These are phyloP conservation scores for Xylocopa sonorina DNA, from an alignment of 1,140 invertebrate genomes.

Conservation along the genomic window DNA sequence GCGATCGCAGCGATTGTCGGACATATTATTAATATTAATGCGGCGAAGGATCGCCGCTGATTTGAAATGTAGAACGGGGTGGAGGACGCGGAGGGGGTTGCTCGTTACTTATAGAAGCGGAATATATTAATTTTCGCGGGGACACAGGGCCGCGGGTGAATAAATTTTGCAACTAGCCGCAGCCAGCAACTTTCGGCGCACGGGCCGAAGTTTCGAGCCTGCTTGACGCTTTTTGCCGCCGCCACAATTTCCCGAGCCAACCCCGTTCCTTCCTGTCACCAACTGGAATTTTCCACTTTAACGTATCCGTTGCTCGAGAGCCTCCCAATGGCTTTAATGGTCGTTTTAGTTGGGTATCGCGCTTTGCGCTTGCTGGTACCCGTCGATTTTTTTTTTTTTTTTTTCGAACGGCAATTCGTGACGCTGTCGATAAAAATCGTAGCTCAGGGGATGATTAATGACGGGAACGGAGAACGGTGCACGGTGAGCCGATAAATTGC, in stretches of 20 bases:
- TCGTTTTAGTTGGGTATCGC: slow-evolving; percentile 13
- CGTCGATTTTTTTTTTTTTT: background rate
- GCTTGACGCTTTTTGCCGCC: slow-evolving; percentile 46
- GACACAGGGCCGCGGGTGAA: slow-evolving; percentile 28
- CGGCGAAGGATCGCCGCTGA: background rate
- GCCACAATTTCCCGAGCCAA: background rate
- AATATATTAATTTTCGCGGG: slow-evolving; percentile 57
- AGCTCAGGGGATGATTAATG: slow-evolving; percentile 13
- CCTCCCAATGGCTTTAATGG: slow-evolving; percentile 7
- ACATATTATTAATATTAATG: slow-evolving; percentile 33
- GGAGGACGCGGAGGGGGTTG: background rate
- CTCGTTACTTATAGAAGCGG: slow-evolving; percentile 46
- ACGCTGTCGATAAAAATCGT: background rate
- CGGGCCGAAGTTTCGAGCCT: slow-evolving; percentile 52
- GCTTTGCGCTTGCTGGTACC: slow-evolving; percentile 1
- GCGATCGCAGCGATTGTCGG: background rate
- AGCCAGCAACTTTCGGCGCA: slow-evolving; percentile 43
- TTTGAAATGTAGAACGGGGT: slow-evolving; percentile 20
- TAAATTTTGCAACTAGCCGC: slow-evolving; percentile 55
- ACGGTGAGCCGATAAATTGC: background rate
- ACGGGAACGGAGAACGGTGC: background rate
- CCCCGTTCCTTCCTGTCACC: background rate
- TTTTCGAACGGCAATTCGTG: background rate
- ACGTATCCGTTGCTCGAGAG: background rate
- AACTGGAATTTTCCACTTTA: slow-evolving; percentile 13